Evolutionary conservation across 1,140 invertebrate genomes (phyloP).

Genomic region (Drosophila burlai): DNA sequence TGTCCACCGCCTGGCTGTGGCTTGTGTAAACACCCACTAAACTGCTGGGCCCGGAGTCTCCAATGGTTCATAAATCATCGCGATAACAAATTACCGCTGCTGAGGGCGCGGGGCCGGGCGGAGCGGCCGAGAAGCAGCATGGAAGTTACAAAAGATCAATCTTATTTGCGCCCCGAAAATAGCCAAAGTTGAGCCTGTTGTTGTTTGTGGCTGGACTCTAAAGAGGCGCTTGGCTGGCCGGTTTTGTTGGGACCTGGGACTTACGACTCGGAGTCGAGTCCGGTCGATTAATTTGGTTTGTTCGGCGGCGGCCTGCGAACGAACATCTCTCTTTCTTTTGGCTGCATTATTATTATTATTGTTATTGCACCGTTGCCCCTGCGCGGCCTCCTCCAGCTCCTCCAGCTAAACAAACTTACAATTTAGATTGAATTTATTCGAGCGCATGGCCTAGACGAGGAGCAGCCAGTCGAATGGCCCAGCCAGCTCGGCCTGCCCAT

Average conservation of each 20-base stretch:
- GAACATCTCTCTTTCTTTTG: constrained; percentile 63
- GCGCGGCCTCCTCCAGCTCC: constrained; percentile 31
- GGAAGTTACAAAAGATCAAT: constrained; percentile 84
- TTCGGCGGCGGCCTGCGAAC: constrained; percentile 40
- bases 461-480: constrained; percentile 57
- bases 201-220: constrained; percentile 17
- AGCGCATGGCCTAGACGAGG: constrained; percentile 76
- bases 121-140: constrained; percentile 61
- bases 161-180: constrained; percentile 79
- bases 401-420: constrained; percentile 82
- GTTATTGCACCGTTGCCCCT: constrained; percentile 43
- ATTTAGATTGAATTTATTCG: constrained; percentile 85
- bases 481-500: constrained; percentile 50
- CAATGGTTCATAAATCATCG: constrained; percentile 83
- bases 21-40: constrained; percentile 83
- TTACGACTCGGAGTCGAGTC: constrained; percentile 11
- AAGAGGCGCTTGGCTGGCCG: constrained; percentile 61
- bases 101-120: constrained; percentile 8
- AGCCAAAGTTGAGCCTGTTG: constrained; percentile 51
- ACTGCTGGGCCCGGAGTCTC: constrained; percentile 49
- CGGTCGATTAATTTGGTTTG: constrained; percentile 52
- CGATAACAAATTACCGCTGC: constrained; percentile 84
- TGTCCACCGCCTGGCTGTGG: constrained; percentile 11
- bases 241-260: constrained; percentile 23
- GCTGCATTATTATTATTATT: constrained; percentile 59